Evolutionary conservation across 2,888 invertebrate species (phyloP).

Genomic region (Orthonevra nobilis): DNA sequence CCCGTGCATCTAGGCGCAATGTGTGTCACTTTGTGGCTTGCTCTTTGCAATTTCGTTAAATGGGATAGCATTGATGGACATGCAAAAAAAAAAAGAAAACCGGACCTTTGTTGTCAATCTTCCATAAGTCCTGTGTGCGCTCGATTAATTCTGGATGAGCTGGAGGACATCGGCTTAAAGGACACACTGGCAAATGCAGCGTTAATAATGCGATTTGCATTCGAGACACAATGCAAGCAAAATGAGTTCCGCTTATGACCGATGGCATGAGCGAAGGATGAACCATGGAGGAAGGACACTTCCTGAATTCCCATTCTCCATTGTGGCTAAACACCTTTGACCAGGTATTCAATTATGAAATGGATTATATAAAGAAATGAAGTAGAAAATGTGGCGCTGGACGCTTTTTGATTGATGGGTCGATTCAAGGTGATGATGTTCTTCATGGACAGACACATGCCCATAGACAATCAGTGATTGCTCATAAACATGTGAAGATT

Average conservation of each 20-base stretch:
- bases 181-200: conserved; percentile 72
- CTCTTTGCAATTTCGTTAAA: conserved; percentile 1
- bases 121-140: neutral
- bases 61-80: conserved; percentile 34
- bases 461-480: conserved; percentile 15
- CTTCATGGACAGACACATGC: conserved; percentile 29
- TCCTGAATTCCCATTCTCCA: conserved; percentile 30
- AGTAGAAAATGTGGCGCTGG: conserved; percentile 67
- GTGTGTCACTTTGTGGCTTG: conserved; percentile 28
- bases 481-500: neutral
- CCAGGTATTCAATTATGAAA: conserved; percentile 48
- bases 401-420: conserved; percentile 64
- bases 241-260: conserved; percentile 35
- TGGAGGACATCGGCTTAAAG: conserved; percentile 16
- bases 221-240: conserved; percentile 57
- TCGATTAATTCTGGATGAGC: conserved; percentile 39
- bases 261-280: conserved; percentile 26
- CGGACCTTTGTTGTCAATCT: conserved; percentile 41
- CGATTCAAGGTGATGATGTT: conserved; percentile 45
- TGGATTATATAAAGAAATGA: conserved; percentile 59
- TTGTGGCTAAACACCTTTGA: conserved; percentile 46
- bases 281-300: conserved; percentile 31
- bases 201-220: conserved; percentile 79
- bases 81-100: too few relatives aligned
- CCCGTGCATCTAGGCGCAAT: conserved; percentile 7